Evolutionary conservation across 2,888 invertebrate species (phyloP).

Genomic region (Protophormia terraenovae): DNA sequence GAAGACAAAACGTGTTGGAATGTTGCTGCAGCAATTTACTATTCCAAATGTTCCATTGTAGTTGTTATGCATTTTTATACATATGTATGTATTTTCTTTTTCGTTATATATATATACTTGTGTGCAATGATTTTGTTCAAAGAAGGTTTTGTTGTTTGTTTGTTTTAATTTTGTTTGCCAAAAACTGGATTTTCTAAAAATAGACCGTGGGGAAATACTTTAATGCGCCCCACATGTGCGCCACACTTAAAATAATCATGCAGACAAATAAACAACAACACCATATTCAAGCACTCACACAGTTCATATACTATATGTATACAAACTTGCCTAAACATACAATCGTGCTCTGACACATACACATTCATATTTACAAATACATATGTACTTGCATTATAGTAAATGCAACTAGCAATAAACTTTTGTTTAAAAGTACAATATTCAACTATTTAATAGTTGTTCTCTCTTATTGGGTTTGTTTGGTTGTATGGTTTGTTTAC

Average conservation of each 20-base stretch:
- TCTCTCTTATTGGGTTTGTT: not conserved
- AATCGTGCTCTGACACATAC: not conserved
- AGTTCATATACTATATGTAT: not conserved
- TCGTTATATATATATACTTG: not conserved
- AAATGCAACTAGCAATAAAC: not conserved
- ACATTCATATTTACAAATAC: not conserved
- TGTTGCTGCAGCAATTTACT: conserved; percentile 41
- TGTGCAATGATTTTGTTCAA: conserved; percentile 9
- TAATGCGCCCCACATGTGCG: conserved; percentile 76
- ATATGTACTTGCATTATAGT: not conserved
- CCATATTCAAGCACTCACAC: not conserved
- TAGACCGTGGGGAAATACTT: conserved; percentile 79
- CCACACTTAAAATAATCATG: conserved; percentile 55
- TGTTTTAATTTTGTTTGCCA: conserved; percentile 70
- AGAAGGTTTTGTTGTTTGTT: conserved; percentile 45
- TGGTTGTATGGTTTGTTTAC: conserved; percentile 32
- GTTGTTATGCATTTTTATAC: no score
- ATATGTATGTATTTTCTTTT: conserved; percentile 10
- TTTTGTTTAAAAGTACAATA: not conserved
- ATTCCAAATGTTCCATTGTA: conserved; percentile 23
- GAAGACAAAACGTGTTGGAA: conserved; percentile 60
- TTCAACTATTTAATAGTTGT: conserved; percentile 35
- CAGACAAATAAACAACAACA: conserved; percentile 27
- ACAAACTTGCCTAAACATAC: not conserved
- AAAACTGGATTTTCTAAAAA: conserved; percentile 80